Conservation (phyloP, 2,888 invertebrate species). For the Cataglyphis albicans region DNA sequence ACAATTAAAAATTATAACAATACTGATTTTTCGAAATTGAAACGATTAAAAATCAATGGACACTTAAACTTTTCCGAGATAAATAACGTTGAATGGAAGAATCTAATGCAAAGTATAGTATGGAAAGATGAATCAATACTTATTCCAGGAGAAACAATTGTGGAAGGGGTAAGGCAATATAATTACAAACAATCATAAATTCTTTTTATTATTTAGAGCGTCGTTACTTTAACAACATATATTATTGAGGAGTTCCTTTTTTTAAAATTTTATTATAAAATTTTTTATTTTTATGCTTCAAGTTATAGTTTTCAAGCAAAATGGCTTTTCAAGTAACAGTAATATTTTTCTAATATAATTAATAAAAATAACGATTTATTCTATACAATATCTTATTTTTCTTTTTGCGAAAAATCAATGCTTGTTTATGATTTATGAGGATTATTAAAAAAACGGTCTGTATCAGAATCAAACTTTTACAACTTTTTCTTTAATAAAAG, state of each 20-base stretch:
- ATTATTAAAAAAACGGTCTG: background rate
- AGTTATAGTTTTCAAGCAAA: background rate
- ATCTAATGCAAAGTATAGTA: slow-evolving; percentile 85
- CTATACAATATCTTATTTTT: background rate
- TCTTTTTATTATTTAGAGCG: no score
- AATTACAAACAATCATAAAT: background rate
- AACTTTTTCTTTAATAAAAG: background rate
- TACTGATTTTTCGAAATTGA: slow-evolving; percentile 74
- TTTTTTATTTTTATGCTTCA: background rate
- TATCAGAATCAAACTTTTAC: background rate
- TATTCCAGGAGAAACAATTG: slow-evolving; percentile 84
- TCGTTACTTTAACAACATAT: background rate
- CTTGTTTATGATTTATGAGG: background rate
- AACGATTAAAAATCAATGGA: slow-evolving; percentile 68
- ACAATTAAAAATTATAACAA: slow-evolving; percentile 72
- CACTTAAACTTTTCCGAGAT: slow-evolving; percentile 82
- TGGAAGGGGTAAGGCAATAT: slow-evolving; percentile 86
- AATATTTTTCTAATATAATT: background rate
- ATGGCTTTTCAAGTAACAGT: background rate
- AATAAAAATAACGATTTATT: background rate
- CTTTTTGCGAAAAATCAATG: background rate
- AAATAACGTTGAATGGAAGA: slow-evolving; percentile 86
- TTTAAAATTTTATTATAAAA: background rate
- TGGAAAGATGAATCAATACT: slow-evolving; percentile 84
- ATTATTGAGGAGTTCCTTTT: no score